Evolutionary conservation across 2,888 invertebrate species (phyloP).

Genomic region (Drosophila siamana): DNA sequence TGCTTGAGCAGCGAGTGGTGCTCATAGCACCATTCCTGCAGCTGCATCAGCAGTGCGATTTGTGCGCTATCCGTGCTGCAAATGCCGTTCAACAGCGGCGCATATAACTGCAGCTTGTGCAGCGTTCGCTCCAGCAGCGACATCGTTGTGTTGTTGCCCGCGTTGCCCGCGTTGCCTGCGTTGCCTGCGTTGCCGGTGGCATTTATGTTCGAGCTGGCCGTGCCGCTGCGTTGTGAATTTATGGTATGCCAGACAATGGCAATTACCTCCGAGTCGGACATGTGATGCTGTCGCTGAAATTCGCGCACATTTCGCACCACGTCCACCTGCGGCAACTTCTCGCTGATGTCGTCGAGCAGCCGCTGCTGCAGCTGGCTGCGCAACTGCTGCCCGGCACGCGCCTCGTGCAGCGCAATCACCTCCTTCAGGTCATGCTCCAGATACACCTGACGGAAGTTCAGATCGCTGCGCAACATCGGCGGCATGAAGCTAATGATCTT

Average conservation of each 20-base stretch:
- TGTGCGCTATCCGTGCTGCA: slow-evolving; percentile 31
- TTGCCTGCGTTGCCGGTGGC: no score
- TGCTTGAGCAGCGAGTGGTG: slow-evolving; percentile 34
- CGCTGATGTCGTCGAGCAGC: slow-evolving; percentile 35
- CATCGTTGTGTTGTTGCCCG: no score
- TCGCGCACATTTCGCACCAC: slow-evolving; percentile 36
- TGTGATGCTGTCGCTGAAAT: slow-evolving; percentile 38
- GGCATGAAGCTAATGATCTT: slow-evolving; percentile 48
- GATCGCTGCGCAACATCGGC: slow-evolving; percentile 43
- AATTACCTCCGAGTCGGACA: slow-evolving; percentile 45
- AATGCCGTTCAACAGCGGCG: slow-evolving; percentile 31
- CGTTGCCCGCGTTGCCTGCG: no score
- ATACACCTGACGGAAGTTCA: slow-evolving; percentile 35
- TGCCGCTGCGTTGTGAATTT: neutral
- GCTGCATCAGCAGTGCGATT: slow-evolving; percentile 25
- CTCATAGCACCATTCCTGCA: slow-evolving; percentile 46
- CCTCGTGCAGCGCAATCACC: slow-evolving; percentile 33
- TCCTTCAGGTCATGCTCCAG: slow-evolving; percentile 33
- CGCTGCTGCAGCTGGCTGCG: slow-evolving; percentile 3
- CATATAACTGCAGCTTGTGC: slow-evolving; percentile 22
- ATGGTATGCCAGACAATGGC: slow-evolving; percentile 47
- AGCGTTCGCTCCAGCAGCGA: slow-evolving; percentile 18
- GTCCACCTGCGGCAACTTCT: slow-evolving; percentile 28
- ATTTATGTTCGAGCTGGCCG: no score
- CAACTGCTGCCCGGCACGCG: slow-evolving; percentile 19